Conservation (phyloP, 2,113 vertebrate genomes). For the Pleuronectes platessa region DNA sequence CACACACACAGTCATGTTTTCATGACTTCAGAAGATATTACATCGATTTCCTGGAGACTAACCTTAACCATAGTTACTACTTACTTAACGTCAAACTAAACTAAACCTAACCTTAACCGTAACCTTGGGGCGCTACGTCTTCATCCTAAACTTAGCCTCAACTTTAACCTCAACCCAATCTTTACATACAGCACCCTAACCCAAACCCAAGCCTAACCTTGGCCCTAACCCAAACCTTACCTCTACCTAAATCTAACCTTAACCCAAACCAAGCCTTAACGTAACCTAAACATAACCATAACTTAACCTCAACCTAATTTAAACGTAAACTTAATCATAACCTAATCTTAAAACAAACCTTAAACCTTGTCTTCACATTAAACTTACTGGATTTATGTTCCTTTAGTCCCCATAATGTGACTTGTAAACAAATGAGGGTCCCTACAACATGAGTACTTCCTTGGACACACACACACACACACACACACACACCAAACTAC, state of each 20-base stretch:
- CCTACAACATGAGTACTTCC: too few species aligned
- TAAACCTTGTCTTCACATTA: neutral
- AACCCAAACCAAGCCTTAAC: too few species aligned
- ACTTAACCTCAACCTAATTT: too few species aligned
- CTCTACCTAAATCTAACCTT: too few species aligned
- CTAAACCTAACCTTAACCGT: neutral
- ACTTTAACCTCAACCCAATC: neutral
- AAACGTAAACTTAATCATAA: neutral
- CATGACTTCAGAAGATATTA: neutral
- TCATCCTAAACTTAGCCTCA: too few species aligned
- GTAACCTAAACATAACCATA: too few species aligned
- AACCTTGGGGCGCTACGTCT: too few species aligned
- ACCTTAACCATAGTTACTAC: neutral
- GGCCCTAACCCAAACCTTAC: too few species aligned
- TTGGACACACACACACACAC: too few species aligned
- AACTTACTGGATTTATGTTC: neutral
- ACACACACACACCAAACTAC: neutral
- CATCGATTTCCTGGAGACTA: neutral
- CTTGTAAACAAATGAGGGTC: neutral
- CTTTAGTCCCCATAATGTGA: neutral
- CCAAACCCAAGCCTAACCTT: too few species aligned
- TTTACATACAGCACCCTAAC: too few species aligned
- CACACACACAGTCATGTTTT: constrained; percentile 7
- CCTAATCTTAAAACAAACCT: neutral
- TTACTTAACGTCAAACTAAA: neutral